phyloP scores from a whole-genome alignment of 37 sponge, comb jelly and placozoan genomes.

The Geodia barretti region DNA sequence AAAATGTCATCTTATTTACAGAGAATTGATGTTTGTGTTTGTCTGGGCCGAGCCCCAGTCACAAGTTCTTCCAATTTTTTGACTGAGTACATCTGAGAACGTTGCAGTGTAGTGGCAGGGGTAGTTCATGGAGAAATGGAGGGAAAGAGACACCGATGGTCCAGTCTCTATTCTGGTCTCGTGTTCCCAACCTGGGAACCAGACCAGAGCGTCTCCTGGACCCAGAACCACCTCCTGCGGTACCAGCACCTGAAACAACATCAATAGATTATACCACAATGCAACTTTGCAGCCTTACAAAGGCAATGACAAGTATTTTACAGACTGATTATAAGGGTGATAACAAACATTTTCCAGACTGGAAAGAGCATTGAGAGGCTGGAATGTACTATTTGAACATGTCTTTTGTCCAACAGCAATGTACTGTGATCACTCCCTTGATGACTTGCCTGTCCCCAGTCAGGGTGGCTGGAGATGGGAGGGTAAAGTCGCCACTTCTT shows the following conservation, averaged over 20 bases:
- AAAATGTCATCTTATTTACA: too few species aligned
- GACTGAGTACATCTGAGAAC: conserved; percentile 7
- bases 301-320: too few species aligned
- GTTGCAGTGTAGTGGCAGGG: conserved; percentile 16
- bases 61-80: conserved; percentile 12
- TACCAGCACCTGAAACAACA: conserved; percentile 16
- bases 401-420: too few species aligned
- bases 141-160: conserved; percentile 52
- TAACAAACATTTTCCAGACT: too few species aligned
- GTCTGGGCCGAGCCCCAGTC: neutral
- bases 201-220: conserved; percentile 48
- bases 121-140: conserved; percentile 21
- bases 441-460: neutral
- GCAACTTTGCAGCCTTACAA: too few species aligned
- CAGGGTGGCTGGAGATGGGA: neutral
- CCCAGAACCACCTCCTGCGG: conserved; percentile 24
- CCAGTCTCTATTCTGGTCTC: conserved; percentile 38
- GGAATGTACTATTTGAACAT: too few species aligned
- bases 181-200: conserved; percentile 76
- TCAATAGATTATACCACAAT: too few species aligned
- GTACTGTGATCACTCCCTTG: neutral
- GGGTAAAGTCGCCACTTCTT: conserved; percentile 61
- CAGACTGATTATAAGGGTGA: too few species aligned
- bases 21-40: too few species aligned
- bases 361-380: too few species aligned